Evolutionary conservation across 1,140 invertebrate genomes (phyloP).

Genomic region (Zaprionus africanus): DNA sequence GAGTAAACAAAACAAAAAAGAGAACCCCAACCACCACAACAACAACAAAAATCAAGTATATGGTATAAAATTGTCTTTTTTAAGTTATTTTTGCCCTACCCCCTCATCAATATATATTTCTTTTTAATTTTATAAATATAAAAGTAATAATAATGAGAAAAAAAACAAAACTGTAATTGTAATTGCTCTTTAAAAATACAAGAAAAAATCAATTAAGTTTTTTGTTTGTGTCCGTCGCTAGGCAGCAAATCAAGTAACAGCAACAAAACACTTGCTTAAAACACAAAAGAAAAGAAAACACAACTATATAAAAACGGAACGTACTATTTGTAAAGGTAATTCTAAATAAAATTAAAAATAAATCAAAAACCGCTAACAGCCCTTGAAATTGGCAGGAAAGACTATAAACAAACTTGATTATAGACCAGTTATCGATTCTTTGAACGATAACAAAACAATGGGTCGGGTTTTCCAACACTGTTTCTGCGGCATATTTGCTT

Average conservation of each 20-base stretch:
- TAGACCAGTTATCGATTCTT: background rate
- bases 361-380: constrained; percentile 36
- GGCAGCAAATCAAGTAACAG: constrained; percentile 49
- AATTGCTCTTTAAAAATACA: constrained; percentile 78
- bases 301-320: constrained; percentile 64
- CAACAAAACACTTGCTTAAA: constrained; percentile 40
- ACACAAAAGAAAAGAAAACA: constrained; percentile 37
- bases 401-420: background rate
- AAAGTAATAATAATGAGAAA: constrained; percentile 81
- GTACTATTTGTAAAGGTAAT: constrained; percentile 75
- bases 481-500: background rate
- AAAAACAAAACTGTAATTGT: constrained; percentile 75
- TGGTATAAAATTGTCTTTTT: constrained; percentile 77
- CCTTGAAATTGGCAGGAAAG: constrained; percentile 18
- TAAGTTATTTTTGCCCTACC: constrained; percentile 75
- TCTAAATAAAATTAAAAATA: constrained; percentile 69
- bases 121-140: constrained; percentile 83
- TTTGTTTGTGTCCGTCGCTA: constrained; percentile 73
- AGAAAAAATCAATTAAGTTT: constrained; percentile 69
- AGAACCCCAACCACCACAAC: constrained; percentile 44
- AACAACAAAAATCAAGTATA: constrained; percentile 68
- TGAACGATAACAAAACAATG: background rate
- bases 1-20: constrained; percentile 53
- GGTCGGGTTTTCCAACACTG: constrained; percentile 10
- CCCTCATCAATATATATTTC: constrained; percentile 80